Base-by-base conservation (phyloP, 2,797 vertebrate species). In the Melanotaenia maccullochi region DNA sequence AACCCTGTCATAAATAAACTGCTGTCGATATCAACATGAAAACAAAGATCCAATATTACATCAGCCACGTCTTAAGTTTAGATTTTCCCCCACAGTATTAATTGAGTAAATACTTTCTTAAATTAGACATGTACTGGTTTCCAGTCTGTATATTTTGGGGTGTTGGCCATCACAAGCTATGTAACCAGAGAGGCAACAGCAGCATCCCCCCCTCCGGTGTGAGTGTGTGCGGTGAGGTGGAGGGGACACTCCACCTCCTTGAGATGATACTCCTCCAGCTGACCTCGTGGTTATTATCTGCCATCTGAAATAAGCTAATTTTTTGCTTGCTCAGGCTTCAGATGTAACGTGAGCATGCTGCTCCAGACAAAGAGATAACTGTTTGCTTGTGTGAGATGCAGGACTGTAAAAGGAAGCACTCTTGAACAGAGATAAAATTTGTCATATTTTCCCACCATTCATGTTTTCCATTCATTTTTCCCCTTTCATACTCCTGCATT, bases 161-260 rank as follows among this genome's bases (percentile, higher is more conserved):
- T 89, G 87, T 87, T 87, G 86, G 76, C 87, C 83, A 72, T 76
- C 63, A 59, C 35, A 33, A 66, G 76, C 83, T 86, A 83, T 79
- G 85, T 77, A 85, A 87, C 73, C 71, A 78, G 77, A 85, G 79
- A 78, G 77, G 73, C 72, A 76, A 77, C 67, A 62, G 68, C 68
- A 82, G 71, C 79, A 82, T 70, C 71, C 73, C 40, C 40, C 63
- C 40, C 16, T 28, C 12, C n/a, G 20, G 54, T 56, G 57, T 63
- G 55, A 49, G 30, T 52, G 30, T 30, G 70, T 22, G 57, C 20
- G 36, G n/a, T 20, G 14, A 24, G 38, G 47, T 13, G 49, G 51
- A 55, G 25, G 62, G n/a, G 60, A 32, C 25, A 60, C 69, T 57
- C 75, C 30, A 59, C 65, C 63, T 75, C 75, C 60, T 47, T 32